A percentile compares a stretch with the other conserved stretches of the same genome.
Evolutionary conservation across 2,888 invertebrate species (phyloP).

Genomic region (Mallateleia sp.): DNA sequence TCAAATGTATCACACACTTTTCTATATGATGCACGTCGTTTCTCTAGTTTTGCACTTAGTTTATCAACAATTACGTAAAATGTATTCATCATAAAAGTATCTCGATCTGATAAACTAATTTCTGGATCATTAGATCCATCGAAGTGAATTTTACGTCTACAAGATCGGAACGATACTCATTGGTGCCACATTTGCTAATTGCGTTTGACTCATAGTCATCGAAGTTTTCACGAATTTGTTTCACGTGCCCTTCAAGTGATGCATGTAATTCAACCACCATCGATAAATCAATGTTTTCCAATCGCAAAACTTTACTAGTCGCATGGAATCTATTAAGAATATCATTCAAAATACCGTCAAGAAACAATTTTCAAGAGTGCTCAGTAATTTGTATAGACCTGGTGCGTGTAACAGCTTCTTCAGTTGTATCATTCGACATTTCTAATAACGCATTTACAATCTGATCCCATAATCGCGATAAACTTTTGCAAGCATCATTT

Average conservation of each 20-base stretch:
- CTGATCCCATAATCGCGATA: constrained; percentile 5
- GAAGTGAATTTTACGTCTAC: not conserved
- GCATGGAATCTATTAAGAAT: constrained; percentile 49
- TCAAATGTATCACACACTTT: constrained; percentile 29
- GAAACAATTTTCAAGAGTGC: constrained; percentile 27
- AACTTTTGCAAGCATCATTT: not conserved
- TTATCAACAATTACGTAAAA: constrained; percentile 41
- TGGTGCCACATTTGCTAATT: too few relatives aligned
- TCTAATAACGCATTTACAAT: constrained; percentile 9
- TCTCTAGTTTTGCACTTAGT: constrained; percentile 27
- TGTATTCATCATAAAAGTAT: constrained; percentile 30
- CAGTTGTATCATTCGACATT: constrained; percentile 20
- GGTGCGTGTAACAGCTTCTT: too few relatives aligned
- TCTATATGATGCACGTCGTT: constrained; percentile 26
- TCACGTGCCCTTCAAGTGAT: too few relatives aligned
- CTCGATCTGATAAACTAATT: constrained; percentile 5
- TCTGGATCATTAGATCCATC: constrained; percentile 22
- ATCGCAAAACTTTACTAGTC: constrained; percentile 56
- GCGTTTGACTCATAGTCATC: not conserved
- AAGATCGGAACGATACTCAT: not conserved
- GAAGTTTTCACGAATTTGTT: too few relatives aligned
- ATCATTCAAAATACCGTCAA: constrained; percentile 52
- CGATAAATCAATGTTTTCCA: not conserved
- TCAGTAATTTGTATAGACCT: too few relatives aligned
- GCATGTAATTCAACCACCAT: too few relatives aligned